phyloP scores from a whole-genome alignment of 2,113 vertebrate species.

The Philantomba maxwellii region DNA sequence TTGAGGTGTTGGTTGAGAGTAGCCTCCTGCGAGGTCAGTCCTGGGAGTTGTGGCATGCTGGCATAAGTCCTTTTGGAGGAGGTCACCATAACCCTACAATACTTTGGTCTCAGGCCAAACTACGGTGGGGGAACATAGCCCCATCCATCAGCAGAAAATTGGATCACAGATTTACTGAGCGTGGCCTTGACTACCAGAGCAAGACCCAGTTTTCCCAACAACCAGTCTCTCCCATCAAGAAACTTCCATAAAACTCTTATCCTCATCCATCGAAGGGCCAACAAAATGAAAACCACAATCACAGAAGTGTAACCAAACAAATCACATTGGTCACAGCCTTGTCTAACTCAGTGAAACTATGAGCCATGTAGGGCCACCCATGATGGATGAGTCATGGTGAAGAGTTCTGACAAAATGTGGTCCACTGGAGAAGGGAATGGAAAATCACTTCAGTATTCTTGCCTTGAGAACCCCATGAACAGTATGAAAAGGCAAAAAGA shows the following conservation, averaged over 20 bases:
- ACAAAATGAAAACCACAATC: not conserved
- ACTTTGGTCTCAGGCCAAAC: not conserved
- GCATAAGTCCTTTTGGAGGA: not conserved
- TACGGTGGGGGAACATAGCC: not conserved
- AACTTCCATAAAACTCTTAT: not conserved
- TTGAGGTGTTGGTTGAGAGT: not conserved
- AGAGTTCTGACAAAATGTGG: not conserved
- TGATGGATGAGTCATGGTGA: not conserved
- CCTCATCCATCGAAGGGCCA: not conserved
- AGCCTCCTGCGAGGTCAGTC: not conserved
- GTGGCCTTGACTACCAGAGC: not conserved
- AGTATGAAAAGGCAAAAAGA: not conserved
- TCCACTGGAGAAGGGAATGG: not conserved
- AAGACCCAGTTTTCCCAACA: not conserved
- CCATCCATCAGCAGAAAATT: not conserved
- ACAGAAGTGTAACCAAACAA: not conserved
- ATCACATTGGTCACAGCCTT: not conserved
- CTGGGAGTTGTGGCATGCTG: not conserved
- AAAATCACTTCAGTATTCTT: not conserved
- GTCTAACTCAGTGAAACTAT: not conserved
- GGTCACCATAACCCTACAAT: not conserved
- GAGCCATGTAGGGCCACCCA: not conserved
- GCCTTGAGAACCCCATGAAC: not conserved
- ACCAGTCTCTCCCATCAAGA: not conserved
- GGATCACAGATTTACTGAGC: not conserved